phyloP scores from a whole-genome alignment of 2,113 vertebrate genomes.

The Rattus rattus region DNA sequence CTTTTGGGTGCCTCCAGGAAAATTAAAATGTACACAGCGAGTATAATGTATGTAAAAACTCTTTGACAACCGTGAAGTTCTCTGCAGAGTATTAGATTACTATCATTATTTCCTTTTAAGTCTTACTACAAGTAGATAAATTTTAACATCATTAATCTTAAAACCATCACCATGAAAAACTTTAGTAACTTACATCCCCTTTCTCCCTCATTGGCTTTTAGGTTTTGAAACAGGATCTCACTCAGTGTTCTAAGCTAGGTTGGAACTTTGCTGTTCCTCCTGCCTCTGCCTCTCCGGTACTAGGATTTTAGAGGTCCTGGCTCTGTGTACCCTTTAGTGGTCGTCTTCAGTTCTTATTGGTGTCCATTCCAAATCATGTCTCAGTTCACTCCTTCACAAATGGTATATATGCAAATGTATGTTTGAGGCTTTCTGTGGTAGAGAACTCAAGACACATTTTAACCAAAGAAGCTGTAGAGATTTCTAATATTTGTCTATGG shows the following conservation, averaged over 20 bases:
- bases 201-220: neutral
- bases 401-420: neutral
- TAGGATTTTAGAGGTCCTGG: neutral
- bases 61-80: slow-evolving; percentile 72
- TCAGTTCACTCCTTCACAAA: slow-evolving; percentile 47
- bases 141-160: slow-evolving; percentile 83
- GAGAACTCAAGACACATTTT: slow-evolving; percentile 20
- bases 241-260: neutral
- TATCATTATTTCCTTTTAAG: slow-evolving; percentile 83
- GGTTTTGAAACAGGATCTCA: neutral
- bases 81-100: slow-evolving; percentile 72
- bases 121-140: slow-evolving; percentile 80
- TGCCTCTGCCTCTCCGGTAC: neutral
- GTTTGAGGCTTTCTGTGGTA: neutral
- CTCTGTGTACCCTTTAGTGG: slow-evolving; percentile 64
- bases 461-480: neutral
- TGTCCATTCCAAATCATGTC: slow-evolving; percentile 39
- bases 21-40: slow-evolving; percentile 84
- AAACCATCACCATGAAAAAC: slow-evolving; percentile 76
- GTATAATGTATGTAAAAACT: slow-evolving; percentile 75
- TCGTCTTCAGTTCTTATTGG: slow-evolving; percentile 55
- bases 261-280: neutral
- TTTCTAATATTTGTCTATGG: neutral
- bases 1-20: slow-evolving; percentile 86
- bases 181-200: slow-evolving; percentile 27